Base-by-base conservation (phyloP, 2,797 vertebrate genomes). In the Acipenser oxyrinchus region DNA sequence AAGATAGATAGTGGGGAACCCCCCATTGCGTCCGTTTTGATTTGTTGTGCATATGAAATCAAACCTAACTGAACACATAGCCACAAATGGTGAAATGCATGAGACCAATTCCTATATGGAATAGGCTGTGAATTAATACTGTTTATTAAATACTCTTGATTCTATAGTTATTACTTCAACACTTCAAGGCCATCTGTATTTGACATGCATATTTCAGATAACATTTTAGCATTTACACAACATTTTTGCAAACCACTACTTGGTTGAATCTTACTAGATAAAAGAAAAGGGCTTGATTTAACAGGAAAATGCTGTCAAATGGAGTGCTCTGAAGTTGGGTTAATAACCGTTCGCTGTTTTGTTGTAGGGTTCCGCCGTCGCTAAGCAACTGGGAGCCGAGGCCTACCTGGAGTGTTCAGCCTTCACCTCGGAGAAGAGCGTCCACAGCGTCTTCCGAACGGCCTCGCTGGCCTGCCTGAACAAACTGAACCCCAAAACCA, bases 381-480 rank as follows among this genome's bases (percentile, higher is more conserved):
- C 95, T 70, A 92, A 92, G 79, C 95, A 97, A 79, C 69, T 96
- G 49, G 94, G 94, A 58, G 94, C 94, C 0, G 92, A 95, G 78
- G 80, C 87, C 0, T 98, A 96, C 82, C 82, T 97, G 81, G 95
- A 98, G 79, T 95, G 95, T 69, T 98, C 95, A 0, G 95, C 95
- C 6, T 97, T 97, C 83, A 97, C 95, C 0, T 97, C 95, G 0
- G 95, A 98, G 77, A 97, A 95, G 74, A 97, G 95, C 60, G 89
- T 98, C 70, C 93, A 96, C 83, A 95, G 94, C 67, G 88, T 95
- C 74, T 97, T 97, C 79, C 91, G 95, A 69, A 90, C 79, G 0
- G 92, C 91, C 0, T 93, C 94, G 4, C 79, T 85, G 66, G 85
- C 92, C 75, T 96, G 93, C 80, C 84, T 94, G 72, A 93, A 88